Conservation (phyloP, 64 coral and sea anemone genomes). For the Dendronephthya gigantea region DNA sequence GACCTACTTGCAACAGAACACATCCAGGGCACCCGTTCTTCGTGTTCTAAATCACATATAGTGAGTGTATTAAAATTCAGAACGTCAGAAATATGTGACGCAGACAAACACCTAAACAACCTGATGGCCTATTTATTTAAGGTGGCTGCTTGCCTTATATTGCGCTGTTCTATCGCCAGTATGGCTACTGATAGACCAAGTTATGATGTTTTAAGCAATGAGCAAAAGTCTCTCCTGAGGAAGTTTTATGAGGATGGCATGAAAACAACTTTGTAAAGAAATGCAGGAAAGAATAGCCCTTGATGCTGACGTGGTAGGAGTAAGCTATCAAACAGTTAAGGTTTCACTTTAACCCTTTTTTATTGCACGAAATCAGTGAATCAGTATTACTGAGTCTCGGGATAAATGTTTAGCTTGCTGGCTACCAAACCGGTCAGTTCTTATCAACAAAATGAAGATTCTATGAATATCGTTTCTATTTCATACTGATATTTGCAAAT, state of each 20-base stretch:
- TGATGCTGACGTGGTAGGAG: neutral
- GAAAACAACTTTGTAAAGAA: neutral
- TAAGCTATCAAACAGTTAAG: neutral
- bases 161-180: neutral
- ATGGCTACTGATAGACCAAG: neutral
- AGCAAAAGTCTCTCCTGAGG: neutral
- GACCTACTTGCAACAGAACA: too few relatives aligned
- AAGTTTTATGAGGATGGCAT: neutral
- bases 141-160: neutral
- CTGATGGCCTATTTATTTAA: neutral
- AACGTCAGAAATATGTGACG: neutral
- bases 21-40: too few relatives aligned
- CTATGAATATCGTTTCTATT: too few relatives aligned
- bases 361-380: neutral
- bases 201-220: conserved; percentile 8
- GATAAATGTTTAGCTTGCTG: too few relatives aligned
- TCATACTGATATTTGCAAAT: too few relatives aligned
- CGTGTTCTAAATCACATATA: too few relatives aligned
- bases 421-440: too few relatives aligned
- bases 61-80: too few relatives aligned
- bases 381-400: neutral
- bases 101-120: neutral
- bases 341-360: neutral
- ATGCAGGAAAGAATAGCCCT: neutral
- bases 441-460: too few relatives aligned